phyloP scores from a whole-genome alignment of 2,797 vertebrate species.

The Bradypodion pumilum region DNA sequence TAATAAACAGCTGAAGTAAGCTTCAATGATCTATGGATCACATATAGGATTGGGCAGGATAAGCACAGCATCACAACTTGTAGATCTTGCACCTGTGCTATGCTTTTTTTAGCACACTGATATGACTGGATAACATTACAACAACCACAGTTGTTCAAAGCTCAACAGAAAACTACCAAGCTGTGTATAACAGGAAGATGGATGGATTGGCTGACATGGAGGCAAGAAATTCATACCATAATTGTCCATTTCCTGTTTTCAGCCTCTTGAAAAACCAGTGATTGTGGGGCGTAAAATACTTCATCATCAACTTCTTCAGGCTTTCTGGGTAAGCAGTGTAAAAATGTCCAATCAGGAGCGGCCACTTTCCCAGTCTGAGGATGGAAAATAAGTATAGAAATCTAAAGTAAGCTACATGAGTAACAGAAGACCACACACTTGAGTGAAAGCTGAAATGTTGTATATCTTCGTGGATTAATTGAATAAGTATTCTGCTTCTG shows the following conservation, averaged over 20 bases:
- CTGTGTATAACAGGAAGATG: neutral
- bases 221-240: constrained; percentile 88
- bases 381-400: constrained; percentile 29
- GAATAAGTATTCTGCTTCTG: neutral
- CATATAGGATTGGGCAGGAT: neutral
- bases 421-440: neutral
- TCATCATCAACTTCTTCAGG: constrained; percentile 91
- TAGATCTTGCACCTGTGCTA: neutral
- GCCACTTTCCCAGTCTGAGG: constrained; percentile 86
- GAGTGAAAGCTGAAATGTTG: neutral
- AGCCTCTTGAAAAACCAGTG: constrained; percentile 90
- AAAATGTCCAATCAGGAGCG: constrained; percentile 90
- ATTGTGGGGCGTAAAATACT: constrained; percentile 90
- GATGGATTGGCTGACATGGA: neutral
- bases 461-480: neutral
- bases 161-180: neutral
- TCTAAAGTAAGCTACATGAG: neutral
- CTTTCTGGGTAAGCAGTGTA: constrained; percentile 93
- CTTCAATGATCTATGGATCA: neutral
- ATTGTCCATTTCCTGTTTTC: constrained; percentile 98
- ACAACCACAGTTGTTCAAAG: neutral
- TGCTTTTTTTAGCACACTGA: neutral
- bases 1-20: no score
- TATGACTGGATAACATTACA: neutral
- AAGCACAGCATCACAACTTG: neutral